These are phyloP conservation scores for Drosophila aff. DNA, from an alignment of 1,140 invertebrate species.

Conservation along the genomic window DNA sequence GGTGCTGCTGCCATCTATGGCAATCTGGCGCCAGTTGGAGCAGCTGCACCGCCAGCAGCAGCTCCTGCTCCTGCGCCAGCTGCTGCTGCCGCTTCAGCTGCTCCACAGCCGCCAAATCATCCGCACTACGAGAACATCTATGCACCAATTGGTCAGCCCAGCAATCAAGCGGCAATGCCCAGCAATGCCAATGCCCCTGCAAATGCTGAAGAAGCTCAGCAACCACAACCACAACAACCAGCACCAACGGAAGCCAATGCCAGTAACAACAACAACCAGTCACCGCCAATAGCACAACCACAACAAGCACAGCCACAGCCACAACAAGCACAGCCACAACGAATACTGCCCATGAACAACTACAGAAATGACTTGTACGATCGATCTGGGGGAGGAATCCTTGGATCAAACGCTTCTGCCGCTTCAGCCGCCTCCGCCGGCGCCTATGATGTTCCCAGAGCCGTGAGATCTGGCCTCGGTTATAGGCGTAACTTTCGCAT, in stretches of 20 bases:
- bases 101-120: slow-evolving; percentile 70
- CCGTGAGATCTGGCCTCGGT: slow-evolving; percentile 79
- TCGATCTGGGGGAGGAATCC: slow-evolving; percentile 56
- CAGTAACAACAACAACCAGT: slow-evolving; percentile 44
- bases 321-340: slow-evolving; percentile 46
- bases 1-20: slow-evolving; percentile 85
- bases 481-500: slow-evolving; percentile 83
- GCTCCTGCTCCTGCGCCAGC: slow-evolving; percentile 31
- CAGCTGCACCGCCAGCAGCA: slow-evolving; percentile 26
- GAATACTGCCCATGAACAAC: slow-evolving; percentile 68
- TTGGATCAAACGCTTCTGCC: slow-evolving; percentile 32
- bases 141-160: slow-evolving; percentile 84
- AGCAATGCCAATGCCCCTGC: slow-evolving; percentile 78
- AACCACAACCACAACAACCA: slow-evolving; percentile 43
- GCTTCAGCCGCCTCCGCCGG: slow-evolving; percentile 37
- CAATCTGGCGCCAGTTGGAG: slow-evolving; percentile 51
- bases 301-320: slow-evolving; percentile 48
- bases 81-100: slow-evolving; percentile 19
- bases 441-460: slow-evolving; percentile 83
- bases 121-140: slow-evolving; percentile 86
- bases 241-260: slow-evolving; percentile 50
- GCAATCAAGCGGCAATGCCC: slow-evolving; percentile 53
- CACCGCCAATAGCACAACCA: slow-evolving; percentile 44
- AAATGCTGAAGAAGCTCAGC: slow-evolving; percentile 66
- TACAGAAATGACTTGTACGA: slow-evolving; percentile 85